phyloP scores from a whole-genome alignment of 1,140 invertebrate species.

The Leguminivora glycinivorella region DNA sequence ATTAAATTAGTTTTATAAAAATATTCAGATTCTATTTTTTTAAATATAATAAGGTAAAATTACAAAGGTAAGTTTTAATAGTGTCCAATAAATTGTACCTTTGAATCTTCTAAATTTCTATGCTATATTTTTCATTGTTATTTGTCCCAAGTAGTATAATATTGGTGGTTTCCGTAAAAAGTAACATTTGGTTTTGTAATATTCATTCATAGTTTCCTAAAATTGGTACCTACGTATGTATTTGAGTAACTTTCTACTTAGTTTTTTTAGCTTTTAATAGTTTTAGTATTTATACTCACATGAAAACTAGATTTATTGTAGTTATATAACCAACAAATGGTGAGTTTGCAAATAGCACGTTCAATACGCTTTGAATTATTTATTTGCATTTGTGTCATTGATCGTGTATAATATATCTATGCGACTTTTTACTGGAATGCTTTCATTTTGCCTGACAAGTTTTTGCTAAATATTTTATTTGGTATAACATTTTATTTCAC shows the following conservation, averaged over 20 bases:
- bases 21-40: neutral
- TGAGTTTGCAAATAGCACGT: constrained; percentile 3
- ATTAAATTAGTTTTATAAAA: neutral
- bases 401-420: constrained; percentile 3
- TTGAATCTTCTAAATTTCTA: neutral
- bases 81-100: neutral
- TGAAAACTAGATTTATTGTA: neutral
- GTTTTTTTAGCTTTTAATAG: neutral
- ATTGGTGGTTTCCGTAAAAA: neutral
- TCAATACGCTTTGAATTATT: constrained; percentile 14
- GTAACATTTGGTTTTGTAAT: constrained; percentile 11
- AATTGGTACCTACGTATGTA: constrained; percentile 16
- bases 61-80: neutral
- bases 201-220: constrained; percentile 17
- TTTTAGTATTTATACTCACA: neutral
- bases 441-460: constrained; percentile 3
- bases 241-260: constrained; percentile 1
- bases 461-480: neutral
- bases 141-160: neutral
- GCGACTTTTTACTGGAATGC: neutral
- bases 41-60: too few species aligned
- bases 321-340: neutral
- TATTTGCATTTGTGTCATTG: neutral
- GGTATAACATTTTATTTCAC: neutral
- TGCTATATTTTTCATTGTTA: neutral